These are phyloP conservation scores for Podarcis cretensis DNA, from an alignment of 2,113 vertebrate genomes.

Conservation along the genomic window DNA sequence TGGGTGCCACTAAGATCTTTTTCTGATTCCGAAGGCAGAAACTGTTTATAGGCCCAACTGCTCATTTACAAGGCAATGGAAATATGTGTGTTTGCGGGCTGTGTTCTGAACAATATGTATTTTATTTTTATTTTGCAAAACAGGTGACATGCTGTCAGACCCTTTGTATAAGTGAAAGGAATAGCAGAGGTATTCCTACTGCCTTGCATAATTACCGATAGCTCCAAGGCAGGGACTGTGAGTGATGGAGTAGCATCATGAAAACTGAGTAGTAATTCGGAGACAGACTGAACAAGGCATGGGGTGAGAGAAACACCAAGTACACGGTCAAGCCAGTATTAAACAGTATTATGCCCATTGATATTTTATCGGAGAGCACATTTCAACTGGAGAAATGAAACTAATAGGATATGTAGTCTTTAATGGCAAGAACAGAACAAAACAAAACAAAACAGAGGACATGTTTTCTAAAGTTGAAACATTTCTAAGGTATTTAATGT, in stretches of 20 bases:
- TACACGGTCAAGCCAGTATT: neutral
- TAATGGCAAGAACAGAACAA: neutral
- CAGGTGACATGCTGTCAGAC: neutral
- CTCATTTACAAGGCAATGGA: neutral
- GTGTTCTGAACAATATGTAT: neutral
- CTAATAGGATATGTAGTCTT: neutral
- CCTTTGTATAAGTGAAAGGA: neutral
- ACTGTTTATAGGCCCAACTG: neutral
- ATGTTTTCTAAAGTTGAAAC: neutral
- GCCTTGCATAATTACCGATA: neutral
- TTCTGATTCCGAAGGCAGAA: slow-evolving; percentile 2
- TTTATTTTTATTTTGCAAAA: neutral
- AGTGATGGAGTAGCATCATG: neutral
- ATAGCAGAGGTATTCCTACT: neutral
- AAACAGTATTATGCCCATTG: neutral
- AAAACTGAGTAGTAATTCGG: neutral
- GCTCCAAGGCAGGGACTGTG: no score
- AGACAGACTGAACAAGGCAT: neutral
- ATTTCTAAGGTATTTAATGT: neutral
- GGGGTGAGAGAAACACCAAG: neutral
- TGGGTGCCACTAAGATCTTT: neutral
- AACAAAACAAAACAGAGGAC: neutral
- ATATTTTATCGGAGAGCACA: neutral
- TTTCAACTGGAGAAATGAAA: no score
- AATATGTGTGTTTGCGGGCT: neutral